These are phyloP conservation scores for Timandra comae DNA, from an alignment of 2,888 invertebrate genomes.

Conservation along the genomic window DNA sequence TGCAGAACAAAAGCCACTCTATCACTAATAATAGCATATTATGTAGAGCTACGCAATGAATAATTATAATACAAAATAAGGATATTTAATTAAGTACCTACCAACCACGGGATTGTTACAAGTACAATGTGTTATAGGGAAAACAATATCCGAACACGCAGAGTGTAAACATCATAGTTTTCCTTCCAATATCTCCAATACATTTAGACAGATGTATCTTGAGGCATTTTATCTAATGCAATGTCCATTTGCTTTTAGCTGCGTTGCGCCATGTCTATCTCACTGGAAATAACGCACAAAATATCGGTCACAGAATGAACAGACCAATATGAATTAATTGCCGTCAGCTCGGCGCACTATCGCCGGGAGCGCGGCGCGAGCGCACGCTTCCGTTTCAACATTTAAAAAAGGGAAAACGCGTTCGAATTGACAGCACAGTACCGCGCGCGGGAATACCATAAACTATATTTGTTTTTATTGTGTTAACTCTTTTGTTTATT, in stretches of 20 bases:
- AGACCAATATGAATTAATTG: slow-evolving; percentile 67
- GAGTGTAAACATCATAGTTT: too few species aligned
- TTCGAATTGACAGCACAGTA: slow-evolving; percentile 41
- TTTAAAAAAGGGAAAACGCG: slow-evolving; percentile 44
- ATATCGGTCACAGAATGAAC: slow-evolving; percentile 72
- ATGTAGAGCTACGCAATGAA: neutral
- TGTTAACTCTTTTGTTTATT: neutral
- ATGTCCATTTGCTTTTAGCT: slow-evolving; percentile 65
- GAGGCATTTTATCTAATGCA: slow-evolving; percentile 65
- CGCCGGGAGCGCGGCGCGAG: slow-evolving; percentile 58
- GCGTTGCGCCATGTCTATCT: slow-evolving; percentile 61
- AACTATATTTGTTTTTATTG: slow-evolving; percentile 1
- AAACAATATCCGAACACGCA: too few species aligned
- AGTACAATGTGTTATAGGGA: too few species aligned
- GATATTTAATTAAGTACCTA: too few species aligned
- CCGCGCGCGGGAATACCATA: slow-evolving; percentile 10
- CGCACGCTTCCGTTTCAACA: slow-evolving; percentile 58
- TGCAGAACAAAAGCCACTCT: too few species aligned
- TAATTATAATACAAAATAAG: neutral
- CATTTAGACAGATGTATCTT: too few species aligned
- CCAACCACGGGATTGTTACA: too few species aligned
- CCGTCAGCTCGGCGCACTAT: slow-evolving; percentile 54
- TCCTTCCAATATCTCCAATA: too few species aligned
- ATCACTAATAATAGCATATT: too few species aligned
- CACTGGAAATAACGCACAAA: slow-evolving; percentile 71